A percentile compares a stretch with the other conserved stretches of the same genome.
phyloP scores from a whole-genome alignment of 2,113 vertebrate genomes.

The Sturnus vulgaris region DNA sequence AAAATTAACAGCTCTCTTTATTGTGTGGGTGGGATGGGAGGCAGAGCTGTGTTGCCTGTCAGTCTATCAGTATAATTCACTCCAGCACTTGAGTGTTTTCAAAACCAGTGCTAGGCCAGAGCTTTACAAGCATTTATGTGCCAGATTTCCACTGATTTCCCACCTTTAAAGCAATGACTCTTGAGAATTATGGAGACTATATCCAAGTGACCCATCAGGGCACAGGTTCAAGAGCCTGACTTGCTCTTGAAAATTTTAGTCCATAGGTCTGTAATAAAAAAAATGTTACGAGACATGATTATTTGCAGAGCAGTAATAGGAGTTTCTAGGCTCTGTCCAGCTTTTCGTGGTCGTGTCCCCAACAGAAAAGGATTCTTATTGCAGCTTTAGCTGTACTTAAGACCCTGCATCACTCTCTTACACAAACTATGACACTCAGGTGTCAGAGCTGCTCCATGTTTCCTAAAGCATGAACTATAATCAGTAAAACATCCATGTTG shows the following conservation, averaged over 20 bases:
- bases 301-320: background rate
- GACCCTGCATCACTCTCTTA: background rate
- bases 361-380: background rate
- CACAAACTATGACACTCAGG: background rate
- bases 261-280: background rate
- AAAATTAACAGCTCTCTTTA: constrained; percentile 1
- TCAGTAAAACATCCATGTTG: background rate
- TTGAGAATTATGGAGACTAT: background rate
- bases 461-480: background rate
- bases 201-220: background rate
- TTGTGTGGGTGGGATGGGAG: background rate
- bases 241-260: background rate
- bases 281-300: background rate
- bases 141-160: background rate
- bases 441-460: background rate
- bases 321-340: background rate
- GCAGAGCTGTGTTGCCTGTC: background rate
- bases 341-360: background rate
- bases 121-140: background rate
- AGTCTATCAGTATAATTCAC: background rate
- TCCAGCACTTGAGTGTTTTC: background rate
- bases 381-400: background rate
- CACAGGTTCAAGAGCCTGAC: background rate
- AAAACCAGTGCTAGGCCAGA: background rate
- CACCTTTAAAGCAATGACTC: background rate